Evolutionary conservation across 1,140 invertebrate species (phyloP), one percentile per base, ranked within the genome.

Genomic region (Drosophila rufa): DNA sequence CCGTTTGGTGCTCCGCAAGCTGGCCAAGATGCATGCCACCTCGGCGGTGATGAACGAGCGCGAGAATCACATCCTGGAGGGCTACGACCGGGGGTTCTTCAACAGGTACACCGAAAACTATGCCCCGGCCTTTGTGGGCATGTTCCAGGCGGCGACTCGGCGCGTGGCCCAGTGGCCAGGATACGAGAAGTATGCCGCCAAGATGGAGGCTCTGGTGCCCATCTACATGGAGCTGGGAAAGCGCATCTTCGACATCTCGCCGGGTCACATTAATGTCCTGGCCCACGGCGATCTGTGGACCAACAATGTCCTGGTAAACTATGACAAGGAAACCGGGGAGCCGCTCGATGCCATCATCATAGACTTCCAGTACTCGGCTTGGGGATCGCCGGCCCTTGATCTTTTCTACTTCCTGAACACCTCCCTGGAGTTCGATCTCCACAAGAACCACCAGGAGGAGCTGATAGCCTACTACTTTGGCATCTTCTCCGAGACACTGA

Each of bases 211-310:
- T 4, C 45, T 93, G 4, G 6, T 68, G 19, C 68, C 84, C 2
- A 56, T 84, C 15, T 91, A 92, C 30, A 85, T 92, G 84, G 91
- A 93, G 47, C 46, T 92, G 55, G 91, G 91, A 17, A 91, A 89
- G 53, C 50, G 75, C 1, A 60, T 83, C 9, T 93, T 93, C 6
- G 92, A 92, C 47, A 48, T 79, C 2, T 59, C 93, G 5, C 75
- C 92, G 0, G 92, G 94, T 14, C 93, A 94, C 43, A 94, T 95
- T 47, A 94, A 94, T 75, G 95, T 95, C 1, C 91, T 96, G 45
- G 94, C 94, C 59, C 95, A 96, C 46, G 95, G 95, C 11, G 95
- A 96, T 90, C 93, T 94, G 14, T 96, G 95, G 95, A 92, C 94
- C 0, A 96, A 95, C 70, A 96, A 96, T 80, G 94, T 96, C 78